Evolutionary conservation across 2,888 invertebrate genomes (phyloP), one percentile per base, ranked within the genome.

Genomic region (Lacanobia oleracea): DNA sequence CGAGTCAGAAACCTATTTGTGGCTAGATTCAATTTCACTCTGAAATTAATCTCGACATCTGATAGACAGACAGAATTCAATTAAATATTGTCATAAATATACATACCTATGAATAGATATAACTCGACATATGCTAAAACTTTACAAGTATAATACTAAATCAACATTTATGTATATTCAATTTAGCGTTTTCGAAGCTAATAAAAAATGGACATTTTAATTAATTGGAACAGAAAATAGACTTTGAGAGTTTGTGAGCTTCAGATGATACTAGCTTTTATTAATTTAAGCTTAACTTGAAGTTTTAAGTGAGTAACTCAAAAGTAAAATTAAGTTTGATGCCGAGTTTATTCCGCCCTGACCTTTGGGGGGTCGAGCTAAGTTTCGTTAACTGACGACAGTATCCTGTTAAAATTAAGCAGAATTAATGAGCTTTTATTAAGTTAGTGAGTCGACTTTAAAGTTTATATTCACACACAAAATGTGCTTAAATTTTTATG

Each of bases 241-340:
- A 80, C 70, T 69, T 59, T 21, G 37, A 60, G 83, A 84, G 82
- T 87, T 84, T 64, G 53, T 33, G 62, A 84, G 68, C 69, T 70
- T 77, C 45, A 3, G 83, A 87, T 84, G 81, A 87, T 87, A 84
- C 83, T 83, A 84, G 79, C 83, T 84, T 83, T 90, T 86, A 89
- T 88, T 88, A 88, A 89, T 87, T 89, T 85, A 85, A 77, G 79
- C 83, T 86, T 77, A 80, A 79, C 76, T 79, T 77, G 67, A 79
- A 90, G 85, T 87, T 88, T 86, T 84, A 88, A 89, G 86, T 86
- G 86, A 88, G 82, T 87, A 84, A 87, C 85, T 89, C 87, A 83
- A 87, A 87, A 87, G 87, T 83, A 80, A 85, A 88, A 88, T 88
- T 86, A 84, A 88, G 87, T 88, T 87, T 79, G 83, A 74, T 67